Percentiles rank a stretch among this genome's conserved stretches.
phyloP scores from a whole-genome alignment of 2,797 vertebrate species.

The Alosa sapidissima region DNA sequence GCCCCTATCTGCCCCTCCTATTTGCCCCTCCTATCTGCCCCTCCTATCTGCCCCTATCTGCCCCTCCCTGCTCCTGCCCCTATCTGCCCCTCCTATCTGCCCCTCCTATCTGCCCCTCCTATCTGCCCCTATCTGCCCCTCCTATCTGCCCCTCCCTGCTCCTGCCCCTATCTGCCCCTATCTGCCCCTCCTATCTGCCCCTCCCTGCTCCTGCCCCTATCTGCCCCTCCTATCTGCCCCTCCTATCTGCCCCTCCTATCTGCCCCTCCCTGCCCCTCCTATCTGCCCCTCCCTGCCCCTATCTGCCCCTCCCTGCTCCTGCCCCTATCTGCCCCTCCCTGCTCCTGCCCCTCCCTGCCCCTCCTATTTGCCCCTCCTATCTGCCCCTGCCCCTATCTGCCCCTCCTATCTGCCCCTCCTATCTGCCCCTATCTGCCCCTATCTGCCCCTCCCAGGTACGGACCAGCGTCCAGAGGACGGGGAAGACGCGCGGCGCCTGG shows the following conservation, averaged over 20 bases:
- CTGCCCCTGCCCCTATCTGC: too few relatives aligned
- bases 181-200: neutral
- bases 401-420: neutral
- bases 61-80: too few relatives aligned
- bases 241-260: too few relatives aligned
- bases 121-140: neutral
- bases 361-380: too few relatives aligned
- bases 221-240: neutral
- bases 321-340: neutral
- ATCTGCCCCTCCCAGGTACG: slow-evolving; percentile 39
- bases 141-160: neutral
- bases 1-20: too few relatives aligned
- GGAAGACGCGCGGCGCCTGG: slow-evolving; percentile 84
- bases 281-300: too few relatives aligned
- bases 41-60: too few relatives aligned
- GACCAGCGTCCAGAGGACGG: slow-evolving; percentile 89
- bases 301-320: neutral
- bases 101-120: too few relatives aligned
- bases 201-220: neutral
- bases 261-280: too few relatives aligned
- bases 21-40: too few relatives aligned
- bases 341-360: too few relatives aligned
- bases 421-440: neutral
- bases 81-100: neutral
- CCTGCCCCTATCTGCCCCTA: too few relatives aligned